These are phyloP conservation scores for Tenrec ecaudatus DNA, from an alignment of 2,113 vertebrate genomes.

Conservation along the genomic window DNA sequence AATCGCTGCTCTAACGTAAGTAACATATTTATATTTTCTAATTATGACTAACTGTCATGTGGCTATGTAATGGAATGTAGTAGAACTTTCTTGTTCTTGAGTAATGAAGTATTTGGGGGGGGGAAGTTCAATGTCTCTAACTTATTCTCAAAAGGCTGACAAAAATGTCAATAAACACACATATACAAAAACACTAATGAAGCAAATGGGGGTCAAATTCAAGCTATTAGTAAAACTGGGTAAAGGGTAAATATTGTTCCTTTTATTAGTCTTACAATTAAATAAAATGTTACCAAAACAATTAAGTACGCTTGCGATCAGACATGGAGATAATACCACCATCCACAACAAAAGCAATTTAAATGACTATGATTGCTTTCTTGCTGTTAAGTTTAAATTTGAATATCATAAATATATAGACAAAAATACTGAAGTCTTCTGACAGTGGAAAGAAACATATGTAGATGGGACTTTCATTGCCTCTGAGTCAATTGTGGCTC, in stretches of 20 bases:
- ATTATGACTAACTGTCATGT: not conserved
- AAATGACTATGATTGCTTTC: not conserved
- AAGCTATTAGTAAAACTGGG: not conserved
- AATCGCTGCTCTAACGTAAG: no score
- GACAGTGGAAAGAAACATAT: no score
- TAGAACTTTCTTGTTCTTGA: not conserved
- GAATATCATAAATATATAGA: no score
- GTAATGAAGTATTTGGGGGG: not conserved
- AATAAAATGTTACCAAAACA: slow-evolving; percentile 18
- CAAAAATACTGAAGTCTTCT: no score
- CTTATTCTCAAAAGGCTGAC: slow-evolving; percentile 20
- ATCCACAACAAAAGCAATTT: slow-evolving; percentile 28
- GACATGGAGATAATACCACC: not conserved
- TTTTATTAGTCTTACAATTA: not conserved
- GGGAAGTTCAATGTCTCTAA: not conserved
- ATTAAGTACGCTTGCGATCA: slow-evolving; percentile 2
- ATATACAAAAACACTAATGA: not conserved
- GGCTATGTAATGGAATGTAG: not conserved
- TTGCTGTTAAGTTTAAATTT: not conserved
- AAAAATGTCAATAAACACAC: not conserved
- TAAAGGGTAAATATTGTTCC: not conserved
- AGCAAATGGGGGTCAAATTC: not conserved
- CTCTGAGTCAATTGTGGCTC: no score
- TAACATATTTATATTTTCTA: not conserved
- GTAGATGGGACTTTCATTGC: no score